Conservation (phyloP, 2,113 vertebrate species). For the Hemicordylus capensis region DNA sequence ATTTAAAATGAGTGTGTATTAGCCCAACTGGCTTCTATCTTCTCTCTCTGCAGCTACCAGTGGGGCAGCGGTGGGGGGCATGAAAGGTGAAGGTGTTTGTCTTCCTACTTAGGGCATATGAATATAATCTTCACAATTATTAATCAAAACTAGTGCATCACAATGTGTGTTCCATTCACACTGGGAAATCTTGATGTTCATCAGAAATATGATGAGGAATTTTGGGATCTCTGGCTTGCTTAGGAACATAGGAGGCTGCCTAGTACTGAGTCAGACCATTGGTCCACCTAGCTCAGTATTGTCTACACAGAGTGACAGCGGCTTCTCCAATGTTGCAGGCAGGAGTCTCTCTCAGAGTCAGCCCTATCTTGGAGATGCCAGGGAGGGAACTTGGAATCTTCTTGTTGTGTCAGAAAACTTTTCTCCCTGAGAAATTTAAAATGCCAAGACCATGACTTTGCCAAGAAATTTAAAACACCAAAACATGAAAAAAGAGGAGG, state of each 20-base stretch:
- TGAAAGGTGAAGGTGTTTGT: not conserved
- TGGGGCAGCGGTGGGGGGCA: too few species aligned
- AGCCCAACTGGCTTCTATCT: slow-evolving; percentile 22
- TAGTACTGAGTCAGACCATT: too few species aligned
- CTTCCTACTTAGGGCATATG: not conserved
- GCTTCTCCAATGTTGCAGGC: too few species aligned
- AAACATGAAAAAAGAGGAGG: slow-evolving; percentile 8
- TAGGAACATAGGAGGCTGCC: not conserved
- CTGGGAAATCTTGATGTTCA: not conserved
- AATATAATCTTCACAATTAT: not conserved
- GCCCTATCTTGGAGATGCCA: too few species aligned
- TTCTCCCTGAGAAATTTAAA: slow-evolving; percentile 30
- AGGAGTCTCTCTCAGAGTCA: too few species aligned
- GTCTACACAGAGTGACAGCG: too few species aligned
- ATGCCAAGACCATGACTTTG: slow-evolving; percentile 34
- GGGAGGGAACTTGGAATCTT: too few species aligned
- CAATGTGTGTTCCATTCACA: not conserved
- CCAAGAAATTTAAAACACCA: slow-evolving; percentile 21
- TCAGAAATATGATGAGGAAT: not conserved
- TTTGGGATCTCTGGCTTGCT: slow-evolving; percentile 7
- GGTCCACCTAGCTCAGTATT: too few species aligned
- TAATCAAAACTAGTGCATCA: slow-evolving; percentile 1
- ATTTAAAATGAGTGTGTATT: not conserved
- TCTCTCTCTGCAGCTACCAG: not conserved
- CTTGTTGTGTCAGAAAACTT: too few species aligned